A percentile compares a stretch with the other conserved stretches of the same genome.
These are phyloP conservation scores for Yponomeuta plumbellus DNA, from an alignment of 2,888 invertebrate genomes.

Conservation along the genomic window DNA sequence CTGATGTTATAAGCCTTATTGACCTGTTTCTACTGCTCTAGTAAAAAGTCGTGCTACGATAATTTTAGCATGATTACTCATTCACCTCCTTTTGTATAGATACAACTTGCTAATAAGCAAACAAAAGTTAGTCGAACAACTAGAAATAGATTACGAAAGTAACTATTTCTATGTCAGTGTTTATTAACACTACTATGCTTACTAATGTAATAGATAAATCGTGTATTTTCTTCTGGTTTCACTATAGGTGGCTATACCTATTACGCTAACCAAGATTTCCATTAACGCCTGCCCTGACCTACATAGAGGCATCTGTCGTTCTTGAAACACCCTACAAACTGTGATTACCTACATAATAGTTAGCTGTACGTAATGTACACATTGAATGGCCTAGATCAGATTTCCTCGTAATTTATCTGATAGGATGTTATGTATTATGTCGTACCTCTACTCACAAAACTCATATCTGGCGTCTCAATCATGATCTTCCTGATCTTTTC, in stretches of 20 bases:
- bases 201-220: not conserved
- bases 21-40: not conserved
- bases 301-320: conserved; percentile 16
- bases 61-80: not conserved
- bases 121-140: not conserved
- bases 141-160: not conserved
- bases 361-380: not conserved
- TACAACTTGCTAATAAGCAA: not conserved
- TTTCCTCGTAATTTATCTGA: not conserved
- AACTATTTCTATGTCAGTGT: not conserved
- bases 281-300: conserved; percentile 14
- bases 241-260: not conserved
- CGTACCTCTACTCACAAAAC: no score
- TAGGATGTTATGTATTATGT: not conserved
- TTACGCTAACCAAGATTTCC: not conserved
- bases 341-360: not conserved
- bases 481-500: no score
- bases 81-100: not conserved
- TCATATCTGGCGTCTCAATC: no score
- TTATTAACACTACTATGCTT: not conserved
- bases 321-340: conserved; percentile 2
- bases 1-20: no score
- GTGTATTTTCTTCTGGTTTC: not conserved
- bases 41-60: not conserved
- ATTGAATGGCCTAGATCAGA: not conserved